Conservation (phyloP, 2,888 invertebrate species). For the Thyatira batis region DNA sequence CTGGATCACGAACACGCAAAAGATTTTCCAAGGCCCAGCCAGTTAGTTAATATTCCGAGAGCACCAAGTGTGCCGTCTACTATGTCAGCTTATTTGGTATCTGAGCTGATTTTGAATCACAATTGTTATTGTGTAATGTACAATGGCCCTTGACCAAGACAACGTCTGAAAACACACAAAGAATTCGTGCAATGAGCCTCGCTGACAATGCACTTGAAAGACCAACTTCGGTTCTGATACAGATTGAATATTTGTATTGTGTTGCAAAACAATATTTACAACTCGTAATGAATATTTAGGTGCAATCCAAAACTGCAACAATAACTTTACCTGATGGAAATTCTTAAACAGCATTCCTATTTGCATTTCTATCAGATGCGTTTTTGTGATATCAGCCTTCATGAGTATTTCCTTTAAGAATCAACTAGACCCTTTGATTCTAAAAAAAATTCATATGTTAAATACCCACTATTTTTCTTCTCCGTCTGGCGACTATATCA, state of each 20-base stretch:
- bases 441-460: too few species aligned
- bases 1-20: conserved; percentile 53
- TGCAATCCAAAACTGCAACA: background rate
- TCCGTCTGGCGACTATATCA: too few species aligned
- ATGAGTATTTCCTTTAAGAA: too few species aligned
- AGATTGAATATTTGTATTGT: conserved; percentile 24
- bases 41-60: conserved; percentile 61
- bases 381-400: too few species aligned
- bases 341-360: background rate
- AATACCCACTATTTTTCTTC: too few species aligned
- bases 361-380: background rate
- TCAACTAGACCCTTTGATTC: too few species aligned
- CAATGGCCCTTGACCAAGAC: conserved; percentile 48
- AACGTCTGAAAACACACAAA: conserved; percentile 25
- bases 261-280: background rate
- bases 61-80: conserved; percentile 40
- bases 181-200: conserved; percentile 28
- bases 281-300: background rate
- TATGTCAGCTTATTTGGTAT: conserved; percentile 66
- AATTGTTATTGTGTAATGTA: conserved; percentile 63
- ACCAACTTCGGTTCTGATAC: conserved; percentile 31
- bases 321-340: background rate
- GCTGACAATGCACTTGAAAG: conserved; percentile 31
- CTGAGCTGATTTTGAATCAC: conserved; percentile 64
- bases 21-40: conserved; percentile 42